Base-by-base conservation (phyloP, 2,888 invertebrate genomes). In the Zele albiditarsus region DNA sequence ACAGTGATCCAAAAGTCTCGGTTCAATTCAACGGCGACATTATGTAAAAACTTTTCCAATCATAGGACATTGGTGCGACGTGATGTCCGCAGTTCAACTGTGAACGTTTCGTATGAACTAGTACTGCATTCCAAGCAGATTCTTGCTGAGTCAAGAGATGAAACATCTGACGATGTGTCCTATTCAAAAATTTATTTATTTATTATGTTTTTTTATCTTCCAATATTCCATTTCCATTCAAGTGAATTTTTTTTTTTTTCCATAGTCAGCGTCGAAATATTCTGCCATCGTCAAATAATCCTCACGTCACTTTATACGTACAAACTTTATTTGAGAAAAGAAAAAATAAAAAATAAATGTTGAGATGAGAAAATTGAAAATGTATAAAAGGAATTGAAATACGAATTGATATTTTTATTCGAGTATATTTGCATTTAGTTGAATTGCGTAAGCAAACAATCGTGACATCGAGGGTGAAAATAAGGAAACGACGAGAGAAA, bases 21-120 rank as follows among this genome's bases (percentile, higher is more conserved):
- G 53, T 70, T 70, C 70, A 27, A 63, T 62, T 71, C 31, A 49
- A 63, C 31, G 14, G 46, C 67, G 70, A 75, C 72, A 79, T 80
- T 78, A 79, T 80, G 77, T 79, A 77, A 70, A 79, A 81, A 81
- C 79, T 81, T 81, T 81, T 81, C 76, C 81, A 80, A 81, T 81
- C 81, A 80, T 80, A 79, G 75, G 73, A 76, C 76, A 74, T n/a
- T 65, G 65, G 69, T 65, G 53, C 69, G 20, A 74, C 74, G 69
- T 70, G 53, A 53, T 53, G 70, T 70, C 63, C 20, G 12, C 23
- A 38, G 20, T 38, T 38, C 38, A 31, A 33, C 38, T 38, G 12
- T 10, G 20, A 23, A 14, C 23, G 2, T 33, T 6, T 31, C 12
- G 14, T 63, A 63, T 38, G 38, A 20, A 23, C 10, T 5, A 8